Base-by-base conservation (phyloP, 1,140 invertebrate genomes). In the Lepidotrigona ventralis region DNA sequence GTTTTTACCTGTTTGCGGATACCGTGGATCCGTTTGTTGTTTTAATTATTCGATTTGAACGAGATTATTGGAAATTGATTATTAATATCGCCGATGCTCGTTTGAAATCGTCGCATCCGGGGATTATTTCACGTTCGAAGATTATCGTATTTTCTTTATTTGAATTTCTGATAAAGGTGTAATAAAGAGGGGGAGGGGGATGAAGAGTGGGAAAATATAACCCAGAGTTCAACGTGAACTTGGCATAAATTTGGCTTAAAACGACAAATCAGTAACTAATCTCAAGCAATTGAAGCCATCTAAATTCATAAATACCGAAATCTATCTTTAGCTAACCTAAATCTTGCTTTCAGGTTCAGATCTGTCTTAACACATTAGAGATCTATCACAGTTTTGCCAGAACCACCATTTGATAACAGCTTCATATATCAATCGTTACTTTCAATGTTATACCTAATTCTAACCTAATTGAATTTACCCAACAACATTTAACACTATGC, bases 21-120 rank as follows among this genome's bases (percentile, higher is more conserved):
- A n/a, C 8, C 46, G 9, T 53, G 14, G 39, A 51, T n/a, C 15
- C 33, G 70, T 72, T 51, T 51, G 46, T 26, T 26, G 70, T 21
- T 29, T 29, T 12, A 17, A 46, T 14, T n/a, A 11, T 26, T 21
- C 46, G n/a, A 53, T 73, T 54, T 11, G 4, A 1, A 2, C 51
- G 19, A 29, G 71, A 26, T 73, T 73, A 54, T 21, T 29, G n/a
- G 12, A 54, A 73, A 73, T 54, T 73, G 51, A 46, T 73, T 54
- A 73, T 73, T 54, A 54, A 54, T 29, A 29, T 73, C 19, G 1
- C 39, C 46, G 19, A 21, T 29, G 17, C 9, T 2, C 11, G 51
- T 21, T 72, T 29, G 29, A 54, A 53, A 1, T 54, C 12, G n/a
- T 9, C 14, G 46, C 23, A 46, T 46, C 39, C 39, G 6, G 8